Conservation (phyloP, 2,888 invertebrate species). For the Acanthosepion lycidas region DNA sequence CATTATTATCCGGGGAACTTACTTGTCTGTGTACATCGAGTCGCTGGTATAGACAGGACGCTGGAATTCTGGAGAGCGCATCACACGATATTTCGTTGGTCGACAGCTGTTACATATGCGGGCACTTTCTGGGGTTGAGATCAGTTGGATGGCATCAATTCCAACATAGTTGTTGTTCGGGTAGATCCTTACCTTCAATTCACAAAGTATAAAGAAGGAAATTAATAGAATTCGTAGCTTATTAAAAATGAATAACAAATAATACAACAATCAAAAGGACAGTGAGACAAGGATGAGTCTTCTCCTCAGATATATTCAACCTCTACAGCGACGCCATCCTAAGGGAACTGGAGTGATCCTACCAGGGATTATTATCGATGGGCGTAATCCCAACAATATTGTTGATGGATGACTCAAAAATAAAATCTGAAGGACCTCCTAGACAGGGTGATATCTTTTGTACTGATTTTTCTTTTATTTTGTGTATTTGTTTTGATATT, state of each 20-base stretch:
- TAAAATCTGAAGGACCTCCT: too few relatives aligned
- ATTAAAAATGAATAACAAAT: background rate
- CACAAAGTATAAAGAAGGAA: background rate
- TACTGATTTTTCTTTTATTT: too few relatives aligned
- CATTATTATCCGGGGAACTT: constrained; percentile 14
- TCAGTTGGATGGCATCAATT: constrained; percentile 67
- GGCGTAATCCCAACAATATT: too few relatives aligned
- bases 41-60: constrained; percentile 51
- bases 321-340: too few relatives aligned
- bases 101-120: constrained; percentile 59
- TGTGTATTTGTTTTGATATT: too few relatives aligned
- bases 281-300: too few relatives aligned
- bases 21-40: constrained; percentile 58
- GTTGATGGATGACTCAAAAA: too few relatives aligned
- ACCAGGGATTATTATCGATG: too few relatives aligned
- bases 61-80: constrained; percentile 60
- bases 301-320: too few relatives aligned
- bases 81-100: constrained; percentile 59
- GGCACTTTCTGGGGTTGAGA: constrained; percentile 56
- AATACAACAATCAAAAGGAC: too few relatives aligned
- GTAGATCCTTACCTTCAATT: constrained; percentile 60
- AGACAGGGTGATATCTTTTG: too few relatives aligned
- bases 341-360: too few relatives aligned
- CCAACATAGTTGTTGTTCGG: constrained; percentile 61
- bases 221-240: background rate